phyloP scores from a whole-genome alignment of 2,113 vertebrate species.

The Leucosticte australis region DNA sequence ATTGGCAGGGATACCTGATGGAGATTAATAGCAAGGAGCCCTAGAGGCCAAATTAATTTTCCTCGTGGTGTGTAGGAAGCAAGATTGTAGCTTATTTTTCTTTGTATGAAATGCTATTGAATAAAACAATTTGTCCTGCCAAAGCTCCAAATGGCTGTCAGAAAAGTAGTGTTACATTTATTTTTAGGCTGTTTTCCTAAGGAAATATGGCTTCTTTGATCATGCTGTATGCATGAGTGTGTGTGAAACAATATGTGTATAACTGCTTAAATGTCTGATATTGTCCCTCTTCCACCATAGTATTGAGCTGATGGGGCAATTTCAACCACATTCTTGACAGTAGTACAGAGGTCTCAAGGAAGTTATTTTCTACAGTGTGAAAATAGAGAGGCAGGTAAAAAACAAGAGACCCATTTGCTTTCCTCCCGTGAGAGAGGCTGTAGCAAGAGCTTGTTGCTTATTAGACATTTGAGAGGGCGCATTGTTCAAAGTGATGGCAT shows the following conservation, averaged over 20 bases:
- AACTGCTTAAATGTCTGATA: conserved; percentile 13
- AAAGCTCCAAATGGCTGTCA: conserved; percentile 31
- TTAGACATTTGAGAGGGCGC: background rate
- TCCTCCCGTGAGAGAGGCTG: background rate
- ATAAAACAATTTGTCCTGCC: conserved; percentile 28
- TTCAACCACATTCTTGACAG: conserved; percentile 7
- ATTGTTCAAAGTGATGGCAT: background rate
- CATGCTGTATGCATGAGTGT: background rate
- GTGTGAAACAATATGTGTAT: background rate
- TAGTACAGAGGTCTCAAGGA: background rate
- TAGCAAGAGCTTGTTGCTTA: background rate
- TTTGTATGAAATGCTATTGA: background rate
- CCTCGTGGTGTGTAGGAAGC: background rate
- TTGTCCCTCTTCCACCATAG: background rate
- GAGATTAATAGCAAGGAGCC: conserved; percentile 26
- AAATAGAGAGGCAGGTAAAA: conserved; percentile 18
- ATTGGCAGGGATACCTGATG: background rate
- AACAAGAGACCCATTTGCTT: conserved; percentile 9
- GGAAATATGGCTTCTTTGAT: conserved; percentile 33
- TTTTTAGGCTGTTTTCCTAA: conserved; percentile 31
- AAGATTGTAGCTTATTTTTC: background rate
- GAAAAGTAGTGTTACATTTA: conserved; percentile 2
- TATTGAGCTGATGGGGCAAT: background rate
- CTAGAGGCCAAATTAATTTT: conserved; percentile 44
- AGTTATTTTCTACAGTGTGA: background rate